Evolutionary conservation across 2,113 vertebrate species (phyloP).

Genomic region (Rhizomys pruinosus): DNA sequence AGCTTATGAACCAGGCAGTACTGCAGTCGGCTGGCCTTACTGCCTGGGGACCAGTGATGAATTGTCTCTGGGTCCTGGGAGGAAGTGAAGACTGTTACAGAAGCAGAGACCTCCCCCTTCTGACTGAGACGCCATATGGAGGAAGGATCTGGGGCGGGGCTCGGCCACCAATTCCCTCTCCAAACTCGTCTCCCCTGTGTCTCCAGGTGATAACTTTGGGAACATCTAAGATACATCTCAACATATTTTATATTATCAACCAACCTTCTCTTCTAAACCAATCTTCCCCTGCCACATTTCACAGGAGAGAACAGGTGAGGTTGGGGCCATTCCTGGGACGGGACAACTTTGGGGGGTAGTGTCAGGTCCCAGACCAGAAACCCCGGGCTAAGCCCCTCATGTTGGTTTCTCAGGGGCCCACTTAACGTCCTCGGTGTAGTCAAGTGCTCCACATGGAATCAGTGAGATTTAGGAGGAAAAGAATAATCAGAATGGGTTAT

Average conservation of each 20-base stretch:
- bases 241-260: not conserved
- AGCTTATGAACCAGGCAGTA: not conserved
- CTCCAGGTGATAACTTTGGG: not conserved
- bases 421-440: not conserved
- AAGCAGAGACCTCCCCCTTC: constrained; percentile 33
- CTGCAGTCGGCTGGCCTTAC: not conserved
- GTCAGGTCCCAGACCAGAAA: not conserved
- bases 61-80: not conserved
- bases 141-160: not conserved
- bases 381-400: fast-evolving
- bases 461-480: constrained; percentile 51
- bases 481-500: constrained; percentile 60
- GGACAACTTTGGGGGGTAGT: not conserved
- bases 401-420: not conserved
- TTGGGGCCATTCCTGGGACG: fast-evolving
- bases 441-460: constrained; percentile 16
- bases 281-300: not conserved
- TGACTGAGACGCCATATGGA: constrained; percentile 51
- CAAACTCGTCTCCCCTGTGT: not conserved
- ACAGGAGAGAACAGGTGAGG: not conserved
- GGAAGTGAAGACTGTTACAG: not conserved
- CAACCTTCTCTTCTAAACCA: constrained; percentile 12
- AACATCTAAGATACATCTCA: constrained; percentile 5
- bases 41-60: constrained; percentile 37
- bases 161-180: not conserved